Percentiles rank a stretch among this genome's conserved stretches.
Evolutionary conservation across 2,113 vertebrate genomes (phyloP).

Genomic region (Galbula dea): DNA sequence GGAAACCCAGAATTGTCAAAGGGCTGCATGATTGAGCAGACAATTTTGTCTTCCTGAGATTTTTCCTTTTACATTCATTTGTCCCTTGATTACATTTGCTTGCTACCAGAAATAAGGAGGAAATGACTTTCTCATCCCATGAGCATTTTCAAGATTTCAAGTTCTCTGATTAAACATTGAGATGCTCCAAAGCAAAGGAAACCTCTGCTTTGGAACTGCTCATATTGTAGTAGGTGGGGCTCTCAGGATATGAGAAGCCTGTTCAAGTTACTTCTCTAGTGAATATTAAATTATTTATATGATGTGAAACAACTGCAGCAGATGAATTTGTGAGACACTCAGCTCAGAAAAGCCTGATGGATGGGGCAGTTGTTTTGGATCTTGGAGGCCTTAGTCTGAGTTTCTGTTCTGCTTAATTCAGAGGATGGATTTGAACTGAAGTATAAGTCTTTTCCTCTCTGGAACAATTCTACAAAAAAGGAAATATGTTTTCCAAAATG

Average conservation of each 20-base stretch:
- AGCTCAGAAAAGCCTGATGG: not conserved
- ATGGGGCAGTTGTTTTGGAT: not conserved
- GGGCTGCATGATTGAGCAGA: not conserved
- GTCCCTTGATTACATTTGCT: not conserved
- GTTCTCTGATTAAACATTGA: not conserved
- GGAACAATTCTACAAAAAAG: not conserved
- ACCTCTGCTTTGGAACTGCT: fast-evolving
- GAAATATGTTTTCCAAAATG: not conserved
- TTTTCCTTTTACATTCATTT: not conserved
- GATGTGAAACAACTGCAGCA: not conserved
- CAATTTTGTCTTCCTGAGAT: not conserved
- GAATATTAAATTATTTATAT: slow-evolving; percentile 6
- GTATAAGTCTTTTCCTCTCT: not conserved
- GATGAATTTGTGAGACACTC: not conserved
- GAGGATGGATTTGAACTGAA: not conserved
- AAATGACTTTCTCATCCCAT: not conserved
- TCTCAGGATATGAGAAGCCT: not conserved
- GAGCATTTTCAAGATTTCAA: not conserved
- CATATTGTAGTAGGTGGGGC: not conserved
- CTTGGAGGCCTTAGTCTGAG: not conserved
- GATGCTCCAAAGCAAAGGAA: not conserved
- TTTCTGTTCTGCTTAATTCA: not conserved
- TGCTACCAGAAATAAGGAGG: not conserved
- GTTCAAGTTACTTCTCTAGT: not conserved
- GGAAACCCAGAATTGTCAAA: not conserved